Conservation (phyloP, 2,888 invertebrate species). For the Drepanosiphum platanoidis region DNA sequence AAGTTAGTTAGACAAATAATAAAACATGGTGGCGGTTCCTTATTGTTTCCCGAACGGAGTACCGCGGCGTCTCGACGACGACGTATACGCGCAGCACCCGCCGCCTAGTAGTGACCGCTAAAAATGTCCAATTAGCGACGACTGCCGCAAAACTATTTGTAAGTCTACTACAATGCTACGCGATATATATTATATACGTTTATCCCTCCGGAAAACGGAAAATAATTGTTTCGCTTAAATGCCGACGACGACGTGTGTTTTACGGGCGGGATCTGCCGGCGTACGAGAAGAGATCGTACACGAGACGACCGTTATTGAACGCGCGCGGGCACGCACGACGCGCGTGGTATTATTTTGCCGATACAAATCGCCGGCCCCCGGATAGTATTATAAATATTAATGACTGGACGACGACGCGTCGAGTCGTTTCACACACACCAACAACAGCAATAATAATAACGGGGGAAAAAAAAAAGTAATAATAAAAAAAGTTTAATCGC, state of each 20-base stretch:
- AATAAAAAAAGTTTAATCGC: background rate
- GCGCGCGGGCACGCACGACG: background rate
- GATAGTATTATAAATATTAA: background rate
- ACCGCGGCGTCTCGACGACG: background rate
- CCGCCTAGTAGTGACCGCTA: background rate
- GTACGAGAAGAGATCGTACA: too few relatives aligned
- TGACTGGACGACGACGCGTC: background rate
- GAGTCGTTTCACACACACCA: background rate
- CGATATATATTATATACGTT: background rate
- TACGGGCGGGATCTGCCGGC: too few relatives aligned
- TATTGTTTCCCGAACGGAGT: conserved; percentile 45
- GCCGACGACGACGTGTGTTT: too few relatives aligned
- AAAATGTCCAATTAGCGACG: conserved; percentile 26
- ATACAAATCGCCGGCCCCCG: conserved; percentile 25
- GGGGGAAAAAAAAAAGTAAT: too few relatives aligned
- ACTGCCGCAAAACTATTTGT: background rate
- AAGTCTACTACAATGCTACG: background rate
- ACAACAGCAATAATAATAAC: background rate
- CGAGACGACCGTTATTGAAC: background rate
- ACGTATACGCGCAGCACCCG: too few relatives aligned
- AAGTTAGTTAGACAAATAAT: conserved; percentile 47
- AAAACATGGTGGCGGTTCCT: conserved; percentile 45
- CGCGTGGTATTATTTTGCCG: conserved; percentile 29
- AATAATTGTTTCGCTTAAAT: too few relatives aligned
- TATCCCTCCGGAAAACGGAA: background rate